Conservation (phyloP, 2,888 invertebrate genomes). For the Congeria kusceri region DNA sequence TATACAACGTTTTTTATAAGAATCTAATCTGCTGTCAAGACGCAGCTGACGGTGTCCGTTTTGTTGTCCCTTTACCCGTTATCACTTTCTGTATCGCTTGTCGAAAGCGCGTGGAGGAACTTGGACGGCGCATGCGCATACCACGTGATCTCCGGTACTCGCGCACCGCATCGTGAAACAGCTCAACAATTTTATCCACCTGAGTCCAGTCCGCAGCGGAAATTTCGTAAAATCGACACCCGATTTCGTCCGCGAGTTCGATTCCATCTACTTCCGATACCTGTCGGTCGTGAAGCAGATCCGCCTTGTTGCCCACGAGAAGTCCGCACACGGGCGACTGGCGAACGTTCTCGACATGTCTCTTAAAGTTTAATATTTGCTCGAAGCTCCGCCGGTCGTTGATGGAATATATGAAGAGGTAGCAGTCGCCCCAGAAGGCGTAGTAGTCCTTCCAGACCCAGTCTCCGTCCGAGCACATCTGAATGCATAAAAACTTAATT, state of each 20-base stretch:
- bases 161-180: constrained; percentile 82
- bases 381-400: constrained; percentile 80
- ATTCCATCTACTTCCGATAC: constrained; percentile 78
- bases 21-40: too few relatives aligned
- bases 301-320: constrained; percentile 82
- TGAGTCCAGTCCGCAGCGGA: constrained; percentile 84
- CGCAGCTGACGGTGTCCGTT: constrained; percentile 7
- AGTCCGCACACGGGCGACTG: constrained; percentile 72
- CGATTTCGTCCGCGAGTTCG: constrained; percentile 79
- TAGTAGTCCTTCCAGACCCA: constrained; percentile 78
- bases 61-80: constrained; percentile 66
- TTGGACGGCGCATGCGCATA: constrained; percentile 76
- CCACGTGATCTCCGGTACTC: constrained; percentile 74
- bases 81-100: constrained; percentile 81
- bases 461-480: constrained; percentile 29
- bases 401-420: constrained; percentile 82
- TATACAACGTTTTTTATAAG: too few relatives aligned
- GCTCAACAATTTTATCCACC: constrained; percentile 72
- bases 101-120: constrained; percentile 78
- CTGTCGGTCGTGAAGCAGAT: constrained; percentile 80
- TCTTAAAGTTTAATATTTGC: constrained; percentile 74
- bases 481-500: background rate
- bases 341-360: constrained; percentile 74
- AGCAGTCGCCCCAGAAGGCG: constrained; percentile 82
- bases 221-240: constrained; percentile 81